Conservation (phyloP, 2,797 vertebrate species). For the Remorina albescens region DNA sequence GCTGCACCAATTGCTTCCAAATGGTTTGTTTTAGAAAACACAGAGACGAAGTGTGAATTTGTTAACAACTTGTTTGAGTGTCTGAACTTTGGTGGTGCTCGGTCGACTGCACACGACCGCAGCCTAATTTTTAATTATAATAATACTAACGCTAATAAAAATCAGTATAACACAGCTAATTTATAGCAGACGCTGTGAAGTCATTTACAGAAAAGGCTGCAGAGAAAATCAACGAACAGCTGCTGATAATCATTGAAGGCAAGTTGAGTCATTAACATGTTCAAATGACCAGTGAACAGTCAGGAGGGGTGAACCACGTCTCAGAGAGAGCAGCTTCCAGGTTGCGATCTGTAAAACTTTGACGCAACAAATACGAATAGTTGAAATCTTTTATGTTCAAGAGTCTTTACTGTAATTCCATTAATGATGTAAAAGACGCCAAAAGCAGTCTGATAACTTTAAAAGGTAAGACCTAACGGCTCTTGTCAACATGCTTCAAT, state of each 20-base stretch:
- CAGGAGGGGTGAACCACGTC: neutral
- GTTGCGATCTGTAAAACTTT: neutral
- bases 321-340: neutral
- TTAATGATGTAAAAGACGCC: slow-evolving; percentile 42
- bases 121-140: neutral
- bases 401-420: slow-evolving; percentile 18
- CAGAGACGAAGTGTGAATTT: slow-evolving; percentile 11
- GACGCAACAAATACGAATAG: neutral
- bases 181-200: neutral
- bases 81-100: slow-evolving; percentile 12
- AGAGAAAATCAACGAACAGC: neutral
- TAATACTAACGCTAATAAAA: neutral
- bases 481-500: slow-evolving; percentile 23
- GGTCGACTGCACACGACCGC: neutral
- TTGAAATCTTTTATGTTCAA: slow-evolving; percentile 4
- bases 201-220: neutral
- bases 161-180: neutral
- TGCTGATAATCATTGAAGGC: too few relatives aligned
- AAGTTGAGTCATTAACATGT: neutral
- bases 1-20: slow-evolving; percentile 14
- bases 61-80: slow-evolving; percentile 7
- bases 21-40: slow-evolving; percentile 42
- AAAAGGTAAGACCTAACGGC: neutral
- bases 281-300: neutral
- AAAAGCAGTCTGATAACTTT: slow-evolving; percentile 13